These are phyloP conservation scores for Hyles lineata DNA, from an alignment of 2,888 invertebrate species.

Conservation along the genomic window DNA sequence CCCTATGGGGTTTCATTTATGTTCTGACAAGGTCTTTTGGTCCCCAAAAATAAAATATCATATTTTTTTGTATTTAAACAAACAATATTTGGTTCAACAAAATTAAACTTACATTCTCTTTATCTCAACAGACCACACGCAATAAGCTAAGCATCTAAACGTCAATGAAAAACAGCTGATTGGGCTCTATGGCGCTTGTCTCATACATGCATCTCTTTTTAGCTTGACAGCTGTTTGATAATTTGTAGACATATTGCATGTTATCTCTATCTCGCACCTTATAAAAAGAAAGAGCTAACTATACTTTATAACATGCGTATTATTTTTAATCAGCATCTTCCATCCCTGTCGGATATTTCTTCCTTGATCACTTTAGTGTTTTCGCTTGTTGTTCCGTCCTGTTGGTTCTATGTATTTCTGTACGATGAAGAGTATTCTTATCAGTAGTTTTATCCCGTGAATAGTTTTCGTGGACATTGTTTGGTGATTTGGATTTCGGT, in stretches of 20 bases:
- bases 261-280: conserved; percentile 36
- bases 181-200: conserved; percentile 51
- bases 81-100: neutral
- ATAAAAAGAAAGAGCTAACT: conserved; percentile 35
- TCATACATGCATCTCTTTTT: conserved; percentile 49
- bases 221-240: conserved; percentile 16
- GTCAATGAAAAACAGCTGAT: conserved; percentile 65
- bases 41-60: neutral
- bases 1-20: neutral
- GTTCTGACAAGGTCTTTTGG: neutral
- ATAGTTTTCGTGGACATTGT: conserved; percentile 55
- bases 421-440: conserved; percentile 66
- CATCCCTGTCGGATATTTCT: conserved; percentile 46
- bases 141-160: conserved; percentile 27
- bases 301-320: conserved; percentile 18
- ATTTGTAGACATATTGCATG: conserved; percentile 13
- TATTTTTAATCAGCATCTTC: conserved; percentile 28
- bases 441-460: conserved; percentile 59
- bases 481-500: conserved; percentile 61
- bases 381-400: conserved; percentile 68
- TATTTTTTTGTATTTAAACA: neutral
- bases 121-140: neutral
- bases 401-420: conserved; percentile 67
- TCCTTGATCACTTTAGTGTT: conserved; percentile 59
- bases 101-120: neutral